Conservation (phyloP, 2,113 vertebrate species). For the Narcine bancroftii region DNA sequence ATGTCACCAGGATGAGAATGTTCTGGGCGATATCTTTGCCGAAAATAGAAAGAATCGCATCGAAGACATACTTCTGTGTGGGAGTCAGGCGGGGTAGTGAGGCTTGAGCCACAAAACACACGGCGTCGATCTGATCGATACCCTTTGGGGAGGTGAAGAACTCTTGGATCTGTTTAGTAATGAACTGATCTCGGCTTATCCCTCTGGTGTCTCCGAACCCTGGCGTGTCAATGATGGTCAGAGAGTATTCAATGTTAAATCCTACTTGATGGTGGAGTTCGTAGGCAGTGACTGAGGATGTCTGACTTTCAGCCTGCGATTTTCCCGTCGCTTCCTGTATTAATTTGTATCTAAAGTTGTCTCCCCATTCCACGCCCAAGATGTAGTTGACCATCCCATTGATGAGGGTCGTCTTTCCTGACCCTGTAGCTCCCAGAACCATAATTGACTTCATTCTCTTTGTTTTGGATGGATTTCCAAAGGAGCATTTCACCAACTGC, state of each 20-base stretch:
- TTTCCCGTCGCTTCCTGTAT: slow-evolving; percentile 39
- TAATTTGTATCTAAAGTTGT: slow-evolving; percentile 44
- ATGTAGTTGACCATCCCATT: slow-evolving; percentile 48
- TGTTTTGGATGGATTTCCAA: too few relatives aligned
- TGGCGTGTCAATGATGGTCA: slow-evolving; percentile 41
- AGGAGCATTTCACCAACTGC: too few relatives aligned
- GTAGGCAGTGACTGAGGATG: slow-evolving; percentile 48
- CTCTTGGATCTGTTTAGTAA: slow-evolving; percentile 40
- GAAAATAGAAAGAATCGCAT: slow-evolving; percentile 43
- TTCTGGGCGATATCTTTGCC: too few relatives aligned
- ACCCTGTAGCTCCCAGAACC: too few relatives aligned
- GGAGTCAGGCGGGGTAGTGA: too few relatives aligned
- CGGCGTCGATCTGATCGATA: too few relatives aligned
- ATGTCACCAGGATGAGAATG: slow-evolving; percentile 48
- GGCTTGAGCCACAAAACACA: too few relatives aligned
- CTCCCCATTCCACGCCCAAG: slow-evolving; percentile 46
- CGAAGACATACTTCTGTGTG: too few relatives aligned
- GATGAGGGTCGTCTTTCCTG: too few relatives aligned
- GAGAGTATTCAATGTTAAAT: slow-evolving; percentile 42
- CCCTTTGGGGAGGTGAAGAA: slow-evolving; percentile 40
- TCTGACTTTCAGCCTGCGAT: slow-evolving; percentile 49
- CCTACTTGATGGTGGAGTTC: slow-evolving; percentile 43
- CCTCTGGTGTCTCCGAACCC: slow-evolving; percentile 49
- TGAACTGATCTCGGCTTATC: slow-evolving; percentile 37
- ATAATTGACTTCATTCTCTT: too few relatives aligned